These are phyloP conservation scores for Cichladusa arquata DNA, from an alignment of 2,113 vertebrate species.

Conservation along the genomic window DNA sequence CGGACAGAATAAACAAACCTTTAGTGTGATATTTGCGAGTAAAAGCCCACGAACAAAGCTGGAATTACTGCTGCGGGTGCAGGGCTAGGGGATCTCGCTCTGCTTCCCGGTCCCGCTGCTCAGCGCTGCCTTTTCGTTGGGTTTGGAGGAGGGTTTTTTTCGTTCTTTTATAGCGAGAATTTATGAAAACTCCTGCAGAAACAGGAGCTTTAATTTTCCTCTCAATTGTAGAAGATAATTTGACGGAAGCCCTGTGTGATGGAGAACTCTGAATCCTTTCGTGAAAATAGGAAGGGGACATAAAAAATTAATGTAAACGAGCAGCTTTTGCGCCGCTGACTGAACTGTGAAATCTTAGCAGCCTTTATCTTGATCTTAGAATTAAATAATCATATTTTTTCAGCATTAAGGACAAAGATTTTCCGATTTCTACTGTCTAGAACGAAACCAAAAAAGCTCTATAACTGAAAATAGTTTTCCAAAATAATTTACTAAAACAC, in stretches of 20 bases:
- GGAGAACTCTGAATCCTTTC: neutral
- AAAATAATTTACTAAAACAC: conserved; percentile 20
- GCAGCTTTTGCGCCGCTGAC: neutral
- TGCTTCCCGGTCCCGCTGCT: neutral
- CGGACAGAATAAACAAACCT: neutral
- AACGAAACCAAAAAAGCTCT: neutral
- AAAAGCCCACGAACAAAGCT: conserved; percentile 12
- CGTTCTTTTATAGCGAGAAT: neutral
- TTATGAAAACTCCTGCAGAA: neutral
- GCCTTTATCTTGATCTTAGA: conserved; percentile 60
- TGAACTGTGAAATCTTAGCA: conserved; percentile 33
- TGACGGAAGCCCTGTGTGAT: neutral
- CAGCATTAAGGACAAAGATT: conserved; percentile 22
- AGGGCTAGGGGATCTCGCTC: neutral
- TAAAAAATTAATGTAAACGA: conserved; percentile 24
- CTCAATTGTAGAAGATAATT: neutral
- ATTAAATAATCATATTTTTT: conserved; percentile 56
- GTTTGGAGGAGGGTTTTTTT: neutral
- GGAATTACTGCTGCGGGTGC: neutral
- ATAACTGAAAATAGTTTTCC: neutral
- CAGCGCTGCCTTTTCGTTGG: neutral
- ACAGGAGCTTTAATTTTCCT: neutral
- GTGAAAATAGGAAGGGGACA: neutral
- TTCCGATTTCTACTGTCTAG: neutral
- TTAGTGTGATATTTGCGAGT: neutral